Evolutionary conservation across 2,113 vertebrate genomes (phyloP), one percentile per base, ranked within the genome.

Genomic region (Glaucomys volans): DNA sequence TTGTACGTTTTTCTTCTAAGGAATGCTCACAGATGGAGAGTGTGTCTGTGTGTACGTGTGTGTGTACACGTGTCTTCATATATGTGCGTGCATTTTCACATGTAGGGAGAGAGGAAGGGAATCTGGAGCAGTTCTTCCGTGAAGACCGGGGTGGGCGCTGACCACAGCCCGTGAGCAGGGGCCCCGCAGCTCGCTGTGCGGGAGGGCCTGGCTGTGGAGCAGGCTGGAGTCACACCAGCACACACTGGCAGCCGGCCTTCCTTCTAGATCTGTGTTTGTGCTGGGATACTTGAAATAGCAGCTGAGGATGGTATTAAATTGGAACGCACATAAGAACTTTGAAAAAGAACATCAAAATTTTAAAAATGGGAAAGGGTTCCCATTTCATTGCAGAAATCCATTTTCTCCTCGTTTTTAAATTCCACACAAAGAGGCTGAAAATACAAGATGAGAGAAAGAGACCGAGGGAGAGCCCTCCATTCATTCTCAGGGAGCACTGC

Each of bases 1-100:
- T n/a, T n/a, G 32, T 57, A 35, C 9, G 82, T 90, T 91, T 87
- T 57, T 95, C 91, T 62, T 96, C 84, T 96, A 84, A 94, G 96
- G 87, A 97, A 32, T 35, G 87, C 8, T 91, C 94, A 79, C 74
- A 92, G 79, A 95, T 66, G 54, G 1, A 12, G 69, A n/a, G 69
- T 26, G 4, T 11, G 22, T 71, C 35, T 14, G 35, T 42, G 37
- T 66, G 64, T 13, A 14, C n/a, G n/a, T 69, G 4, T 32, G 3
- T 66, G 30, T 32, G 13, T 32, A 13, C 13, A 66, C 30, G 4
- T 35, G 32, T 67, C 5, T 67, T 35, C 30, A 67, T 4, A 9
- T 32, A 8, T 7, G 18, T 0, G 14, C 17, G 3, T 69, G 35
- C 14, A 35, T 69, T n/a, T 69, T 18, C 66, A 67, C 14, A 16